Conservation (phyloP, 2,888 invertebrate genomes). For the Limulus polyphemus region DNA sequence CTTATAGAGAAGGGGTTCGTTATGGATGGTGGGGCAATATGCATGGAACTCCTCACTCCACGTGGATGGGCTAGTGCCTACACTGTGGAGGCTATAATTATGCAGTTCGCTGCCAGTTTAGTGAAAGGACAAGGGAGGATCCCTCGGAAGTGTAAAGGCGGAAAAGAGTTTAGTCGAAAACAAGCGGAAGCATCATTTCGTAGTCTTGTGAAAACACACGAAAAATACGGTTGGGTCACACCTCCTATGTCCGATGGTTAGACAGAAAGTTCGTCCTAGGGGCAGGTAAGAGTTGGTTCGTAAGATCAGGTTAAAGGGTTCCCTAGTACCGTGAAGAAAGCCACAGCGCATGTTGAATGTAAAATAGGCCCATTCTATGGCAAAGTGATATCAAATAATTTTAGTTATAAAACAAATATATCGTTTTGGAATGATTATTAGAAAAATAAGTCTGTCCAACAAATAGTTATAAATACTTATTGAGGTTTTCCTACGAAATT, state of each 20-base stretch:
- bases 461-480: too few species aligned
- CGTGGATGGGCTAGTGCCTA: constrained; percentile 75
- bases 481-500: too few species aligned
- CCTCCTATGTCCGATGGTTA: constrained; percentile 74
- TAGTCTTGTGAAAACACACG: constrained; percentile 74
- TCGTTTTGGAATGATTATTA: too few species aligned
- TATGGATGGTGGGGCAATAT: constrained; percentile 65
- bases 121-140: constrained; percentile 71
- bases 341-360: too few species aligned
- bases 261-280: background rate
- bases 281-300: too few species aligned
- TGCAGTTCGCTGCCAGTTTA: constrained; percentile 65
- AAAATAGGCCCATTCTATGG: too few species aligned
- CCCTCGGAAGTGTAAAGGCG: constrained; percentile 59
- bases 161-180: constrained; percentile 41
- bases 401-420: too few species aligned
- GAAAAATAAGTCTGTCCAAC: too few species aligned
- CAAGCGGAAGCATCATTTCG: constrained; percentile 79
- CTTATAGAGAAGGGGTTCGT: constrained; percentile 68
- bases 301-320: too few species aligned
- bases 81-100: constrained; percentile 72
- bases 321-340: too few species aligned
- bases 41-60: constrained; percentile 70
- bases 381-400: too few species aligned
- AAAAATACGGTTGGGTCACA: constrained; percentile 84